Base-by-base conservation (phyloP, 2,888 invertebrate genomes). In the Cetonia aurata region DNA sequence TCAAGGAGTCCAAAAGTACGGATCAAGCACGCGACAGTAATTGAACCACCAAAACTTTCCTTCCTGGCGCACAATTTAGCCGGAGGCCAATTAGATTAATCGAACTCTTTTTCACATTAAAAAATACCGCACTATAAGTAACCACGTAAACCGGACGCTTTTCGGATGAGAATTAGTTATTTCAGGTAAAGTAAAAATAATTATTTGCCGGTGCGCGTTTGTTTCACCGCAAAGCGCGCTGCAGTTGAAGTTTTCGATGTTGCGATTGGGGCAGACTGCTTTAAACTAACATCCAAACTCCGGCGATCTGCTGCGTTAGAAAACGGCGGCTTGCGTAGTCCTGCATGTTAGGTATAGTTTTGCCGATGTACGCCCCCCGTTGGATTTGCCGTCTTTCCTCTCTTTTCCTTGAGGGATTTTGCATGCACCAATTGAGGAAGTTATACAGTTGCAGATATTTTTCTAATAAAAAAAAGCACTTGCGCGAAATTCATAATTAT, bases 241-340 rank as follows among this genome's bases (percentile, higher is more conserved):
- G 42, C 57, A 15, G 12, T 57, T n/a, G 33, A 50, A 33, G 50
- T 65, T 65, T 65, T 37, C 62, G 62, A 50, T 65, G 62, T 37
- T 65, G 50, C 62, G 62, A 50, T 50, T 37, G 12, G 41, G 50
- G 50, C 50, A 25, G 62, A 65, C 62, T 65, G 62, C 50, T 65
- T 65, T 65, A 65, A 65, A 65, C 62, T 65, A 65, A 65, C 50
- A 50, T 37, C 50, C 50, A 33, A 41, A 50, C 50, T 65, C 50
- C 62, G 37, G 62, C 62, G 37, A 37, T 65, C 50, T 33, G 37
- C 41, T 46, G 50, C 15, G 33, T 33, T 65, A 50, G 50, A 62
- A 62, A 62, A 50, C 50, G 25, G 48, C 33, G 50, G 50, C 62
- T 65, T 65, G 62, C 62, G 62, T 65, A 65, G 50, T 65, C 62